phyloP scores from a whole-genome alignment of 2,113 vertebrate species.

The Lontra canadensis region DNA sequence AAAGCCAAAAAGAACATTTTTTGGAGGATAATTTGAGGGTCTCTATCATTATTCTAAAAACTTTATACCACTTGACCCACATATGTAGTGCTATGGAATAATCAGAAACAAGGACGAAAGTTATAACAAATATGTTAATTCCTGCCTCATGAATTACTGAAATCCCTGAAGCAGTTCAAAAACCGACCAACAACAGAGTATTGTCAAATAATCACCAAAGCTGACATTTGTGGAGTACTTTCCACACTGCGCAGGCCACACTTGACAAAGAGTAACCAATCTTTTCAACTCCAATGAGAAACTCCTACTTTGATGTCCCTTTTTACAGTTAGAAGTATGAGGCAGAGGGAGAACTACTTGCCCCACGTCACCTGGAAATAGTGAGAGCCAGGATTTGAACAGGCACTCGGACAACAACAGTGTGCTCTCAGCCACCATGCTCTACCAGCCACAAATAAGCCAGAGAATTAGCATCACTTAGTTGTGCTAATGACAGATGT shows the following conservation, averaged over 20 bases:
- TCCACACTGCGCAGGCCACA: not conserved
- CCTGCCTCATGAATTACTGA: not conserved
- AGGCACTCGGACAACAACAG: too few relatives aligned
- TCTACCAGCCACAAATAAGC: not conserved
- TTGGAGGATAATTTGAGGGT: not conserved
- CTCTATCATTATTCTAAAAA: not conserved
- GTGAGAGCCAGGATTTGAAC: not conserved
- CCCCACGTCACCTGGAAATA: not conserved
- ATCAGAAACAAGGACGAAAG: not conserved
- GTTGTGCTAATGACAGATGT: not conserved
- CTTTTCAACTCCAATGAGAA: not conserved
- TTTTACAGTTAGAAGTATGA: not conserved
- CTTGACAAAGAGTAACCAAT: not conserved
- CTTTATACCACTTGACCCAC: not conserved
- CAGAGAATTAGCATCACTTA: accelerated
- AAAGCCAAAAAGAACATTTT: not conserved
- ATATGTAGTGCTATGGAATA: not conserved
- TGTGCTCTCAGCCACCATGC: accelerated
- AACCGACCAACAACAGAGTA: not conserved
- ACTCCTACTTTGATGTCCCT: not conserved
- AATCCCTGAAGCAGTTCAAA: not conserved
- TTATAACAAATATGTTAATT: not conserved
- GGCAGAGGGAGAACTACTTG: not conserved
- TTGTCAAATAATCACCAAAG: not conserved
- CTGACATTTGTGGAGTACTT: not conserved